Percentiles rank a stretch among this genome's conserved stretches.
phyloP scores from a whole-genome alignment of 92 coral and sea anemone species.

The Plumapathes pennacea region DNA sequence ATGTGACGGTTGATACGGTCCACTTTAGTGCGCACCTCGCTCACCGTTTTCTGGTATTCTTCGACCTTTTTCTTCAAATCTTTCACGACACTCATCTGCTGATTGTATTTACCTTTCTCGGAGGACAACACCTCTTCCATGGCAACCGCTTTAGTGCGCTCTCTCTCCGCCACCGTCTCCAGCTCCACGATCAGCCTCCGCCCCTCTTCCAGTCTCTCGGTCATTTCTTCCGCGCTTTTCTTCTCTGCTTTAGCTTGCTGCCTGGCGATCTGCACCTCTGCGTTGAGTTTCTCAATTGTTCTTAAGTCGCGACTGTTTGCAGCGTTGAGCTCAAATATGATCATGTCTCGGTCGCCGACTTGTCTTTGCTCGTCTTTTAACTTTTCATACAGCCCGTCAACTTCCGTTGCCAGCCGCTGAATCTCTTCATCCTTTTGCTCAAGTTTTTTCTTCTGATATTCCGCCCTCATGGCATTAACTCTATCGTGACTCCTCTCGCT shows the following conservation, averaged over 20 bases:
- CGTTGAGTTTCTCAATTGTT: conserved; percentile 49
- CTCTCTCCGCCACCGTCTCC: conserved; percentile 75
- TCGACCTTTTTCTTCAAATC: conserved; percentile 77
- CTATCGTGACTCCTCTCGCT: conserved; percentile 25
- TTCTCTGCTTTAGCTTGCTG: conserved; percentile 52
- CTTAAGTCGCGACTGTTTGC: conserved; percentile 52
- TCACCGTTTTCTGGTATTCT: conserved; percentile 71
- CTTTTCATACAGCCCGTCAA: conserved; percentile 60
- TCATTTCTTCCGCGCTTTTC: conserved; percentile 66
- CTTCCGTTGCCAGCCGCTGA: conserved; percentile 27
- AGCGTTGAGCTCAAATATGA: conserved; percentile 63
- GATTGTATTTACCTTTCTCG: conserved; percentile 56
- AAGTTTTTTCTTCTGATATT: conserved; percentile 51
- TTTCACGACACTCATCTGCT: conserved; percentile 59
- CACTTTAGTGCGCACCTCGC: conserved; percentile 73
- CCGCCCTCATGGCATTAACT: conserved; percentile 52
- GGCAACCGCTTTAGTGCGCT: conserved; percentile 67
- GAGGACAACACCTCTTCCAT: conserved; percentile 70
- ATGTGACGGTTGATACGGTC: conserved; percentile 73
- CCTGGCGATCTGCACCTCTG: conserved; percentile 29
- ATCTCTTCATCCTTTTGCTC: conserved; percentile 53
- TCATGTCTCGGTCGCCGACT: conserved; percentile 50
- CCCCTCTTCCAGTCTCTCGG: conserved; percentile 72
- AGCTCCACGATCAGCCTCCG: conserved; percentile 70
- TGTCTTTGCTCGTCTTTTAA: conserved; percentile 61